phyloP scores from a whole-genome alignment of 2,888 invertebrate species.

The Empis stercorea region DNA sequence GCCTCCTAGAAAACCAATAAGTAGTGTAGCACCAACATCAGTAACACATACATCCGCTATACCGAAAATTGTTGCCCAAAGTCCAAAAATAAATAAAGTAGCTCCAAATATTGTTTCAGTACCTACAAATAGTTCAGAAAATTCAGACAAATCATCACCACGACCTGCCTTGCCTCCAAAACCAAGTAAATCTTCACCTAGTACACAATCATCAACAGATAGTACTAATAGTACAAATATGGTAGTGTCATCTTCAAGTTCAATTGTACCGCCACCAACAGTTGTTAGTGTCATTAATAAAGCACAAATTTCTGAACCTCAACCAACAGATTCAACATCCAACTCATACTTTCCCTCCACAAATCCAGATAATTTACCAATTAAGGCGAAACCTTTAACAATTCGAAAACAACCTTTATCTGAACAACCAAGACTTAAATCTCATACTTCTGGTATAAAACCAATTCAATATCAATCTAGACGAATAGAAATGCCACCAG shows the following conservation, averaged over 20 bases:
- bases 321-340: slow-evolving; percentile 8
- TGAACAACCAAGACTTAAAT: slow-evolving; percentile 65
- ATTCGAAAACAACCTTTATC: slow-evolving; percentile 71
- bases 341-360: slow-evolving; percentile 19
- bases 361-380: slow-evolving; percentile 39
- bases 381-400: slow-evolving; percentile 74
- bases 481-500: slow-evolving; percentile 71
- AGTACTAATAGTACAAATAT: slow-evolving; percentile 3
- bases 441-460: slow-evolving; percentile 40
- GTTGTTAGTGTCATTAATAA: slow-evolving; percentile 20
- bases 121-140: slow-evolving; percentile 18
- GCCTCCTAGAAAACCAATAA: slow-evolving; percentile 64
- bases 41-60: slow-evolving; percentile 37
- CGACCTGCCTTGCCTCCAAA: slow-evolving; percentile 76
- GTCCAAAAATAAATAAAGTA: slow-evolving; percentile 38
- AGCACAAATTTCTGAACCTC: slow-evolving; percentile 15
- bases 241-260: slow-evolving; percentile 1
- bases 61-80: slow-evolving; percentile 35
- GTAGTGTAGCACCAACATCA: slow-evolving; percentile 72
- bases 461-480: slow-evolving; percentile 47
- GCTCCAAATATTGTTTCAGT: slow-evolving; percentile 33
- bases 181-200: slow-evolving; percentile 46
- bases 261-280: slow-evolving; percentile 14
- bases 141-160: slow-evolving; percentile 48
- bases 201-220: slow-evolving; percentile 32